Evolutionary conservation across 2,113 vertebrate genomes (phyloP), one percentile per base, ranked within the genome.

Genomic region (Athene noctua): DNA sequence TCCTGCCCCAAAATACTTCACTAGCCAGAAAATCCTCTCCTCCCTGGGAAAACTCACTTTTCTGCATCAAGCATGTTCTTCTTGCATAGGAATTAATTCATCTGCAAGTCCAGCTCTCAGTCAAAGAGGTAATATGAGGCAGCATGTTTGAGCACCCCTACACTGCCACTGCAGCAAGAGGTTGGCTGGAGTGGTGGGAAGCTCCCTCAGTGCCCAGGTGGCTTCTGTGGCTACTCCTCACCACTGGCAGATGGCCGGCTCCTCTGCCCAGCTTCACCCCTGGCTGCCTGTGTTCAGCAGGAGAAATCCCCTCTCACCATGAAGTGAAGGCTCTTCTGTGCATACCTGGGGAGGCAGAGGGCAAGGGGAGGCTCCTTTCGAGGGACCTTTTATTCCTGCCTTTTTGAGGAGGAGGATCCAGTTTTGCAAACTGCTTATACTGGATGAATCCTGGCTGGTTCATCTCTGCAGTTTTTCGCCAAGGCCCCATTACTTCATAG

Each of bases 131-230:
- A 18, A 40, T 17, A 22, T 3, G 34, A 49, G 38, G 32, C 32
- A 75, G 58, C 7, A 6, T 1, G 1, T n/a, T 15, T 27, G 49
- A 92, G 20, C 40, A 57, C 8, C 15, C 52, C 21, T 57, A 5
- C 16, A 36, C 15, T 49, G 26, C 13, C n/a, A n/a, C n/a, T n/a
- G n/a, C n/a, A 46, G 23, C 1, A 5, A 52, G 59, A 63, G 22
- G 13, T 19, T 68, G 57, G 12, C 11, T 18, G 26, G 16, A 17
- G 40, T 3, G 0, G 1, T 34, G n/a, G 54, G 20, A 85, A 59
- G 6, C 7, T 38, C n/a, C 34, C 18, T 2, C 2, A 9, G 49
- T 11, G 5, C 13, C 92, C 5, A 1, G 4, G 32, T n/a, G 25
- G 16, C 30, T 85, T 75, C 49, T 10, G 5, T 4, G 5, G n/a